These are phyloP conservation scores for Diarsia brunnea DNA, from an alignment of 2,888 invertebrate genomes.

Conservation along the genomic window DNA sequence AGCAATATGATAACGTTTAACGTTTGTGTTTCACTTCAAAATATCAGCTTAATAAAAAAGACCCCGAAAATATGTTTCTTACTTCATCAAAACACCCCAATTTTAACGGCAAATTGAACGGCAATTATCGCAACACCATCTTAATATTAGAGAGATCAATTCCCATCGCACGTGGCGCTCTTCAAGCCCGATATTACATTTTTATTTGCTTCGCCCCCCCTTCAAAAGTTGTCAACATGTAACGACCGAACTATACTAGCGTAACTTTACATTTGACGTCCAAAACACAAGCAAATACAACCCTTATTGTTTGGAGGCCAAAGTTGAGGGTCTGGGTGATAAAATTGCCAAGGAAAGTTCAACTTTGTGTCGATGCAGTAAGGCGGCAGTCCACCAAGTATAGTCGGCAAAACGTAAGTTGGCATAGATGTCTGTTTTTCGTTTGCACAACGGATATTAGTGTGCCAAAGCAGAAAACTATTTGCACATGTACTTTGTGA, in stretches of 20 bases:
- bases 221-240: slow-evolving; percentile 88
- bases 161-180: slow-evolving; percentile 82
- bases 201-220: slow-evolving; percentile 87
- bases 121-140: slow-evolving; percentile 88
- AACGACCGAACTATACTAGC: slow-evolving; percentile 71
- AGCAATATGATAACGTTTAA: background rate
- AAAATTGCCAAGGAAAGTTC: slow-evolving; percentile 18
- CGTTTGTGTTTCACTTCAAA: background rate
- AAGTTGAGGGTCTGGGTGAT: background rate
- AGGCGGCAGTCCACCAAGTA: background rate
- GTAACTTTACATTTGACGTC: background rate
- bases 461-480: slow-evolving; percentile 78
- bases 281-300: slow-evolving; percentile 20
- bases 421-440: slow-evolving; percentile 72
- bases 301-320: background rate
- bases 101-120: slow-evolving; percentile 82
- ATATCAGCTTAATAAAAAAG: slow-evolving; percentile 5
- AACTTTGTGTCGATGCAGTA: slow-evolving; percentile 18
- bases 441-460: slow-evolving; percentile 86
- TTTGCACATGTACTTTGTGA: slow-evolving; percentile 82
- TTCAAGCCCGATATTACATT: slow-evolving; percentile 84
- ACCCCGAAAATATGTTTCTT: slow-evolving; percentile 45
- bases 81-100: slow-evolving; percentile 58
- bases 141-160: slow-evolving; percentile 80
- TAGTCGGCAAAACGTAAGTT: slow-evolving; percentile 54